Percentiles rank a stretch among this genome's conserved stretches.
These are phyloP conservation scores for Thelaira solivaga DNA, from an alignment of 2,888 invertebrate genomes.

Conservation along the genomic window DNA sequence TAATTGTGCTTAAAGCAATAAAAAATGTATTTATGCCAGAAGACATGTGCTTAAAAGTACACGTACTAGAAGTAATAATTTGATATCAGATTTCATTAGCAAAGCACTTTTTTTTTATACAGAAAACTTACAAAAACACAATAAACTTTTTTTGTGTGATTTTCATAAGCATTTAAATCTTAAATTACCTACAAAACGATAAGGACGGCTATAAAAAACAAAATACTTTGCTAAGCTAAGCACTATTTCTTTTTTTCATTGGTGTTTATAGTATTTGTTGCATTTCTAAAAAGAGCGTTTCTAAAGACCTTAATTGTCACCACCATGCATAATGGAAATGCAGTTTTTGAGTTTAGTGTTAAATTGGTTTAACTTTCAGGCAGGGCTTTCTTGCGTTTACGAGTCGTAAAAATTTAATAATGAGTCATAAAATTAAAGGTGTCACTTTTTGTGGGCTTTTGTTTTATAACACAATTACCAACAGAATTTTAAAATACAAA, in stretches of 20 bases:
- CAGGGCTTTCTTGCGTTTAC: background rate
- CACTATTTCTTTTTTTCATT: conserved; percentile 6
- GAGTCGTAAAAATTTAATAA: conserved; percentile 27
- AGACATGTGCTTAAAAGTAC: conserved; percentile 8
- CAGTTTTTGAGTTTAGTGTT: conserved; percentile 8
- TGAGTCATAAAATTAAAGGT: conserved; percentile 54
- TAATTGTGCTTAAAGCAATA: background rate
- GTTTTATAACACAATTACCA: background rate
- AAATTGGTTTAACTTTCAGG: conserved; percentile 12
- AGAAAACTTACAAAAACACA: conserved; percentile 20
- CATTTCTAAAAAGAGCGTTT: background rate
- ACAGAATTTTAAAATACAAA: background rate
- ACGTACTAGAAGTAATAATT: conserved; percentile 5
- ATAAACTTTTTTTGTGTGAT: background rate
- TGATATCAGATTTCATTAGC: conserved; percentile 42
- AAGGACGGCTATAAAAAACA: conserved; percentile 33
- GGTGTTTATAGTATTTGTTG: background rate
- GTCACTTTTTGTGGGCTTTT: conserved; percentile 23
- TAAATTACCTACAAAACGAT: conserved; percentile 53
- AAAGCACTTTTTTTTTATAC: conserved; percentile 27
- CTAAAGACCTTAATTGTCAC: conserved; percentile 1
- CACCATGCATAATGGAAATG: background rate
- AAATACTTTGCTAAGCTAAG: conserved; percentile 30
- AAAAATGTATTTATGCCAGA: conserved; percentile 9
- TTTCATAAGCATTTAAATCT: conserved; percentile 42